A percentile compares a stretch with the other conserved stretches of the same genome.
Evolutionary conservation across 2,888 invertebrate species (phyloP).

Genomic region (Calliscelio sp.): DNA sequence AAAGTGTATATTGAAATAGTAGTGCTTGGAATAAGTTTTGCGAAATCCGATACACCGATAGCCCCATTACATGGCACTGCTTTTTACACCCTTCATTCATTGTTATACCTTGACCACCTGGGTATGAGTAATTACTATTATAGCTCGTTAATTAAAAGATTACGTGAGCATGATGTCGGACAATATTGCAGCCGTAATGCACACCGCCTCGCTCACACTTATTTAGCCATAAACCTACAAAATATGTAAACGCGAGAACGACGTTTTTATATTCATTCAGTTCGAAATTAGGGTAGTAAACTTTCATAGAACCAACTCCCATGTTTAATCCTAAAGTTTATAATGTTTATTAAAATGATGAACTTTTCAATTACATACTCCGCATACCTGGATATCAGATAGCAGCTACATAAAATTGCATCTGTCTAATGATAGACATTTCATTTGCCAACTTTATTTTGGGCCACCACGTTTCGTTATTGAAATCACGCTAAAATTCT

Average conservation of each 20-base stretch:
- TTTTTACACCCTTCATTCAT: slow-evolving; percentile 60
- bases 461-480: too few species aligned
- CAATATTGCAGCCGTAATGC: slow-evolving; percentile 54
- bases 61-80: slow-evolving; percentile 28
- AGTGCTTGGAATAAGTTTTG: slow-evolving; percentile 24
- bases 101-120: slow-evolving; percentile 61
- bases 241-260: slow-evolving; percentile 59
- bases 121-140: slow-evolving; percentile 63
- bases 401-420: slow-evolving; percentile 16
- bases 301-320: slow-evolving; percentile 14
- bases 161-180: slow-evolving; percentile 55
- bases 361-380: slow-evolving; percentile 25
- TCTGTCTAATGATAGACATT: slow-evolving; percentile 22
- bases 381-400: slow-evolving; percentile 19
- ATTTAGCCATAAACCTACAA: slow-evolving; percentile 57
- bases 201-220: slow-evolving; percentile 40
- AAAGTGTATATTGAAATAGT: slow-evolving; percentile 2
- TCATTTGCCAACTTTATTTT: too few species aligned
- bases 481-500: too few species aligned
- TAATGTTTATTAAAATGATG: slow-evolving; percentile 28
- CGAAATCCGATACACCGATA: slow-evolving; percentile 41
- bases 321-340: slow-evolving; percentile 35
- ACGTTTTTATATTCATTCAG: slow-evolving; percentile 43
- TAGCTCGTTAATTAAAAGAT: slow-evolving; percentile 65
- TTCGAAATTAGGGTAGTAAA: slow-evolving; percentile 46